Conservation (phyloP, 2,888 invertebrate genomes). For the Epiblema foenella region DNA sequence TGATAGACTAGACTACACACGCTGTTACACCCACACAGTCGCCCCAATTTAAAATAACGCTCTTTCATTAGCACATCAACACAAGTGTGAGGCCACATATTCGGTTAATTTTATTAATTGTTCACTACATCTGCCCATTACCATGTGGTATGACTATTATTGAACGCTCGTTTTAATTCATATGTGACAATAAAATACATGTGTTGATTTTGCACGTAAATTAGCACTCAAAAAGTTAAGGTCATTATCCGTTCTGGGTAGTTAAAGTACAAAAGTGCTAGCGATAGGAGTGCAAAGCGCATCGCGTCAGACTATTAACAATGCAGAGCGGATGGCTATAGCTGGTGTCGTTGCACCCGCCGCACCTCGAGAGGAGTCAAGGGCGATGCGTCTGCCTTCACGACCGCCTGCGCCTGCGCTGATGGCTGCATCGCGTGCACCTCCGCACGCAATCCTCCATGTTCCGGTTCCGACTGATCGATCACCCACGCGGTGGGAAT, state of each 20-base stretch:
- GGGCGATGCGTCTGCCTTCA: slow-evolving; percentile 57
- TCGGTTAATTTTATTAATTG: slow-evolving; percentile 64
- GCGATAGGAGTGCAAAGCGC: neutral
- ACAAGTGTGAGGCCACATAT: slow-evolving; percentile 55
- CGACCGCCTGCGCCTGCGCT: slow-evolving; percentile 44
- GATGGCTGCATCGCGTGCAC: slow-evolving; percentile 62
- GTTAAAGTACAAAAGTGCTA: neutral
- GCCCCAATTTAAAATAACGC: slow-evolving; percentile 30
- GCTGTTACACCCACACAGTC: slow-evolving; percentile 39
- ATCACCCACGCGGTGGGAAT: slow-evolving; percentile 47
- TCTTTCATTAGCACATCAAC: slow-evolving; percentile 51
- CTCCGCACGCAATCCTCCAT: slow-evolving; percentile 61
- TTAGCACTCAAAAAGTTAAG: neutral
- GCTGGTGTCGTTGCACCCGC: slow-evolving; percentile 67
- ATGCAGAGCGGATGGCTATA: slow-evolving; percentile 37
- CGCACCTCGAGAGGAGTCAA: slow-evolving; percentile 68
- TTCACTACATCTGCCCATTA: slow-evolving; percentile 34
- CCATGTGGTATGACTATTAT: slow-evolving; percentile 26
- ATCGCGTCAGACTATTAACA: slow-evolving; percentile 3
- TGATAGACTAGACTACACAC: slow-evolving; percentile 21
- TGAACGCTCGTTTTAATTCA: slow-evolving; percentile 2
- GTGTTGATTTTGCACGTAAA: slow-evolving; percentile 2
- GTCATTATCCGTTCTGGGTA: neutral
- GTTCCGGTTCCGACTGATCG: slow-evolving; percentile 49
- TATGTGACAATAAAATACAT: slow-evolving; percentile 13